Evolutionary conservation across 2,797 vertebrate species (phyloP), one percentile per base, ranked within the genome.

Genomic region (Rachycentron canadum): DNA sequence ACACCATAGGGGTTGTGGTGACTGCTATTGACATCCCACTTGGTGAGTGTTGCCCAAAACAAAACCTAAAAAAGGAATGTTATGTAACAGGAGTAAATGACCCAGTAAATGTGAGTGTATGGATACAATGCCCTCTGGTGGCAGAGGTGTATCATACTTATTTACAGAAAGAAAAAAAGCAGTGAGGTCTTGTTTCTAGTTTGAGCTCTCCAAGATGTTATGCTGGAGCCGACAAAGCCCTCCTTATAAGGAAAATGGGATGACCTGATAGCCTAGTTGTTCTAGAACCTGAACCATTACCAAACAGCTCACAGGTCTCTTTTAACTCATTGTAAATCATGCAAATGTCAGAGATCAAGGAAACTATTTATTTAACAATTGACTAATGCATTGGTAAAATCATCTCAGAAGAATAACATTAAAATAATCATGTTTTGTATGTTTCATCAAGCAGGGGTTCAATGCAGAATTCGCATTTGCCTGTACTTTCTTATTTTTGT

Each of bases 21-120:
- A 99, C 98, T 80, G 98, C 98, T 75, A 99, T 99, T 75, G 98
- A 99, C 95, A 97, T 99, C 95, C 98, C 98, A 70, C 94, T 99
- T 86, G 98, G 98, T 99, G 89, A 95, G 96, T 89, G 69, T 80
- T 81, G 34, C 34, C 49, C 25, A 2, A 78, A 83, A 79, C 69
- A 86, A 77, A 79, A 79, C 56, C 40, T 73, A 21, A 76, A 76
- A 71, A 28, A 69, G 43, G 49, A 72, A 41, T 56, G 47, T 90
- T 90, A 67, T 50, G 56, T 77, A 83, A 86, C 32, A 40, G 30
- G n/a, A 69, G 63, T 11, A 75, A 36, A 50, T 81, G 66, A 76
- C 78, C 52, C 26, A 68, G 60, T 82, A 52, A 81, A 70, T 76
- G n/a, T 64, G 41, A 59, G 45, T n/a, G 14, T 68, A 43, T 64